Evolutionary conservation across 1,140 invertebrate genomes (phyloP).

Genomic region (Drosophila setifemur): DNA sequence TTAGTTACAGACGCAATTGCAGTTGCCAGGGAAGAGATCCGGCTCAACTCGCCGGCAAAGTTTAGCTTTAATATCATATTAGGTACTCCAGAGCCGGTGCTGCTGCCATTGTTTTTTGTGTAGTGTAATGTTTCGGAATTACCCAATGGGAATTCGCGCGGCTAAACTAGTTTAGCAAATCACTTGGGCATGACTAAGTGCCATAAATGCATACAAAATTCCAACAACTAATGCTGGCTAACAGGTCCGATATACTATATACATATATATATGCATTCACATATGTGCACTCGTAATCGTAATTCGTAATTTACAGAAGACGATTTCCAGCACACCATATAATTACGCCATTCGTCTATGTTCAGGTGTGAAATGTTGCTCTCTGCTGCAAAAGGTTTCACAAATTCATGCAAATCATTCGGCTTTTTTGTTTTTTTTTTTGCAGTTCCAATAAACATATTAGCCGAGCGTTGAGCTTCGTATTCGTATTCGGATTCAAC

Average conservation of each 20-base stretch:
- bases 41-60: conserved; percentile 40
- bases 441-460: conserved; percentile 71
- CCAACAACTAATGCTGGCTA: conserved; percentile 6
- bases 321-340: conserved; percentile 39
- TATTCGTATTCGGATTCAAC: too few species aligned
- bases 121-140: conserved; percentile 52
- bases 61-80: conserved; percentile 70
- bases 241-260: background rate
- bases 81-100: conserved; percentile 31
- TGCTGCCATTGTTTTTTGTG: conserved; percentile 61
- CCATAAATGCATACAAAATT: conserved; percentile 80
- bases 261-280: background rate
- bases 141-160: conserved; percentile 57
- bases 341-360: conserved; percentile 49
- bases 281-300: conserved; percentile 21
- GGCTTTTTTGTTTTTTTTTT: too few species aligned
- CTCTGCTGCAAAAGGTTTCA: conserved; percentile 44
- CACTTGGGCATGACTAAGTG: conserved; percentile 77
- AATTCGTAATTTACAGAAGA: conserved; percentile 60
- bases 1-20: conserved; percentile 50
- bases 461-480: conserved; percentile 48
- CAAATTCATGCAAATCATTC: conserved; percentile 76
- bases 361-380: conserved; percentile 1
- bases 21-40: too few species aligned
- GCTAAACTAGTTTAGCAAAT: conserved; percentile 77